Evolutionary conservation across 2,888 invertebrate species (phyloP).

Genomic region (Eupithecia vulgata): DNA sequence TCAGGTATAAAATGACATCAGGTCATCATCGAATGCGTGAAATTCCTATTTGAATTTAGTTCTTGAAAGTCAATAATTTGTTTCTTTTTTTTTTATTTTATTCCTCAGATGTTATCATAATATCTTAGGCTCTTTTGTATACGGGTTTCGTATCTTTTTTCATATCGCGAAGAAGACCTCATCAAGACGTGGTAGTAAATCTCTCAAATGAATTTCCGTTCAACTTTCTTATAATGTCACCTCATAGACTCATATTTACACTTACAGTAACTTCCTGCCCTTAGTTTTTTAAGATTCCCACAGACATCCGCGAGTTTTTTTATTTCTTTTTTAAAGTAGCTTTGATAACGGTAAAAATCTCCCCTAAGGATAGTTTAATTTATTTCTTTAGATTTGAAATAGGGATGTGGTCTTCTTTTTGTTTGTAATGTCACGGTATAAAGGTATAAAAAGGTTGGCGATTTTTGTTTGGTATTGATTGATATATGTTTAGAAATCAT

Average conservation of each 20-base stretch:
- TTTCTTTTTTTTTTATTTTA: not conserved
- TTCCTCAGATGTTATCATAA: too few species aligned
- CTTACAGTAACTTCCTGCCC: conserved; percentile 75
- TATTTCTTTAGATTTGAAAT: conserved; percentile 76
- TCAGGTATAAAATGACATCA: not conserved
- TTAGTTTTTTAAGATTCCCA: conserved; percentile 78
- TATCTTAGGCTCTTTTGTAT: not conserved
- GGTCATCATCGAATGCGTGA: not conserved
- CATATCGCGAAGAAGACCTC: not conserved
- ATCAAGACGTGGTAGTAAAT: conserved; percentile 55
- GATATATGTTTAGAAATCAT: conserved; percentile 32
- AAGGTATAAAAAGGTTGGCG: conserved; percentile 51
- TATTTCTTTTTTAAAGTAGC: conserved; percentile 65
- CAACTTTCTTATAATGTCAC: conserved; percentile 68
- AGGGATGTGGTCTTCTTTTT: conserved; percentile 69
- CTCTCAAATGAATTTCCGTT: conserved; percentile 74
- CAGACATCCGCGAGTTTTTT: conserved; percentile 71
- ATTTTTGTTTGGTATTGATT: conserved; percentile 46
- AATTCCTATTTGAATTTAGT: not conserved
- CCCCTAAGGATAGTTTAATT: conserved; percentile 82
- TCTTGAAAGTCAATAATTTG: not conserved
- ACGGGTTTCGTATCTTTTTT: not conserved
- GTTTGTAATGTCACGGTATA: conserved; percentile 55
- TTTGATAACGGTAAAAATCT: conserved; percentile 81
- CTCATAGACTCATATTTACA: conserved; percentile 72